Percentiles rank a stretch among this genome's conserved stretches.
Evolutionary conservation across 1,140 invertebrate genomes (phyloP).

Genomic region (Drosophila grimshawi): DNA sequence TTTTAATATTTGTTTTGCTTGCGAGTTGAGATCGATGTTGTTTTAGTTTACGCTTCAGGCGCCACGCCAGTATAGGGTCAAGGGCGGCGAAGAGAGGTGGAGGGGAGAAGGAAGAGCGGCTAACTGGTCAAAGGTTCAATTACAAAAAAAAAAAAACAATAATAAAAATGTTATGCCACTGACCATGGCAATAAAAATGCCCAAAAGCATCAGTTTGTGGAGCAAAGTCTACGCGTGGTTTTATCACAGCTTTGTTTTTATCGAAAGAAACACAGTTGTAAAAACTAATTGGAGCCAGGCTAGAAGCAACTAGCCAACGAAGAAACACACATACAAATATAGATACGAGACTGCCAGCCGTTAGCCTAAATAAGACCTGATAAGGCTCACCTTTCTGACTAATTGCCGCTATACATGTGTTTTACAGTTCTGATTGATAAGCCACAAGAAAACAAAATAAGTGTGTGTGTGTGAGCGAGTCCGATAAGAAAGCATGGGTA

Average conservation of each 20-base stretch:
- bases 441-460: neutral
- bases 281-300: constrained; percentile 38
- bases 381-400: constrained; percentile 53
- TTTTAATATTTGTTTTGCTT: constrained; percentile 15
- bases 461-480: constrained; percentile 14
- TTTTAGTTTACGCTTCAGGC: constrained; percentile 46
- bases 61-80: constrained; percentile 57
- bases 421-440: constrained; percentile 42
- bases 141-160: constrained; percentile 44
- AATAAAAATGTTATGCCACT: constrained; percentile 45
- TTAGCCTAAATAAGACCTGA: constrained; percentile 15
- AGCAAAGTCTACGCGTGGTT: constrained; percentile 61
- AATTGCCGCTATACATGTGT: constrained; percentile 68
- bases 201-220: constrained; percentile 26
- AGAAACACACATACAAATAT: neutral
- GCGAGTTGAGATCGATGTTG: constrained; percentile 31
- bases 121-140: constrained; percentile 46
- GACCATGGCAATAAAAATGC: constrained; percentile 27
- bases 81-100: constrained; percentile 47
- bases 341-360: constrained; percentile 12
- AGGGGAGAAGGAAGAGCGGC: neutral
- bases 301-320: constrained; percentile 5
- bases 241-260: constrained; percentile 65
- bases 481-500: constrained; percentile 49
- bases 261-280: constrained; percentile 54